These are phyloP conservation scores for Microtus oregoni DNA, from an alignment of 2,113 vertebrate species.

Conservation along the genomic window DNA sequence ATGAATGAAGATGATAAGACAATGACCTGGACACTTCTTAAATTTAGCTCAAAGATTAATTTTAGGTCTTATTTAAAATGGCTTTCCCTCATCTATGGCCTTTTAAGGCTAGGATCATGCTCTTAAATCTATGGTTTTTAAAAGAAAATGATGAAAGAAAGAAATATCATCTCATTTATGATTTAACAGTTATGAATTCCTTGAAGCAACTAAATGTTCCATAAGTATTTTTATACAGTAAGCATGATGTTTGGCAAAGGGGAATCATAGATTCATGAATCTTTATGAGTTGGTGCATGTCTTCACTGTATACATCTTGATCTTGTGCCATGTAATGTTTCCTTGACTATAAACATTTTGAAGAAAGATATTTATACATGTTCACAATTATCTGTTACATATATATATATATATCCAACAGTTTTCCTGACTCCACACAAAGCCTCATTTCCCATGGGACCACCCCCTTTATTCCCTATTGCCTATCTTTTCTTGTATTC, in stretches of 20 bases:
- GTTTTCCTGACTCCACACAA: not conserved
- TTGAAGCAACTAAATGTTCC: not conserved
- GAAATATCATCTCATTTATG: not conserved
- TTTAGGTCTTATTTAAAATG: not conserved
- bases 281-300: not conserved
- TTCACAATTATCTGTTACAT: not conserved
- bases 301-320: not conserved
- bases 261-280: not conserved
- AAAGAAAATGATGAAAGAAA: constrained; percentile 16
- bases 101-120: not conserved
- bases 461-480: not conserved
- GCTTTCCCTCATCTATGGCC: not conserved
- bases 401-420: not conserved
- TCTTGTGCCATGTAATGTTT: not conserved
- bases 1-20: not conserved
- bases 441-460: not conserved
- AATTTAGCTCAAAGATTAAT: constrained; percentile 27
- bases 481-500: not conserved
- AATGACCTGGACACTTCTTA: not conserved
- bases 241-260: no score
- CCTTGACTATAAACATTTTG: not conserved
- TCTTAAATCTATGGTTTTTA: not conserved
- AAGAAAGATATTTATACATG: constrained; percentile 25
- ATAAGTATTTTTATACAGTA: not conserved
- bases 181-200: not conserved